Base-by-base conservation (phyloP, 1,140 invertebrate genomes). In the Scaptodrosophila lebanonensis region DNA sequence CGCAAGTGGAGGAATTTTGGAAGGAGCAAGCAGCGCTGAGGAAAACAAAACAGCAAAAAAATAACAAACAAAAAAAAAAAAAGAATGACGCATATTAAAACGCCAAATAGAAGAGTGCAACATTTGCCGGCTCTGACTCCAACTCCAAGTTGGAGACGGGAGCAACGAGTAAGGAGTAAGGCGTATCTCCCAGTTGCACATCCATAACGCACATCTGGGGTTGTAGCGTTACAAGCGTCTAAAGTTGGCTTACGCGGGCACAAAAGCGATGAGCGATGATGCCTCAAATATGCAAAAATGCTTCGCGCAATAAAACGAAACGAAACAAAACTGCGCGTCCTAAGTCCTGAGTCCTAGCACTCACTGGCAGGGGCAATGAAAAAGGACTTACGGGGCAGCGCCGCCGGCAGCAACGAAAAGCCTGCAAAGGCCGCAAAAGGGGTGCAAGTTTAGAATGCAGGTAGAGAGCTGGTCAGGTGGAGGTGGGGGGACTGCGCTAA, bases 271-370 rank as follows among this genome's bases (percentile, higher is more conserved):
- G 75, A 82, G 75, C 75, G 75, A 82, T 82, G 75, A 82, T 82
- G 75, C 75, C 75, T 82, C 75, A 82, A 82, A 82, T 82, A 82
- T 82, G 75, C 75, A 82, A 82, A 82, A 82, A 82, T 79, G 75
- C 75, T 68, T 66, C 73, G 75, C 75, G 75, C 73, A 73, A 82
- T 79, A 82, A 73, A 79, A 82, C 75, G 58, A 66, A 61, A 65
- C 45, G 16, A 54, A 47, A n/a, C 32, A 20, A 43, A 33, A 45
- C 61, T 63, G 43, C 17, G 60, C 48, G 60, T 59, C 3, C 7
- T 3, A 22, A 18, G 11, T 18, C 13, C 4, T 11, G 5, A 39
- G 13, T 17, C 8, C 16, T 4, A 22, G 44, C 8, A 6, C n/a
- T n/a, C 43, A 44, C 12, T 15, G 42, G 45, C 48, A 27, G 36